A percentile compares a stretch with the other conserved stretches of the same genome.
phyloP scores from a whole-genome alignment of 2,888 invertebrate genomes.

The Stenichneumon culpator region DNA sequence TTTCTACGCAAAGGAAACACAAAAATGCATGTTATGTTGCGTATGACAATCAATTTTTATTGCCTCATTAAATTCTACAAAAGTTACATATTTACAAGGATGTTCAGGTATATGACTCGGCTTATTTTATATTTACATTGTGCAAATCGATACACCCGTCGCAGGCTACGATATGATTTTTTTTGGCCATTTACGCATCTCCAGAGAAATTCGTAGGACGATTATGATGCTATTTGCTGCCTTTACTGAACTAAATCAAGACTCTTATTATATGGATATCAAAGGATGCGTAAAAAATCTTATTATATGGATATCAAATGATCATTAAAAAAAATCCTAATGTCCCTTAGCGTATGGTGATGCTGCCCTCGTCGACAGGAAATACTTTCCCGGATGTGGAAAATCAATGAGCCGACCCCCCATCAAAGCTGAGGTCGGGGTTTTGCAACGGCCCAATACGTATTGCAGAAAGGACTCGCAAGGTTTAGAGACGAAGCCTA shows the following conservation, averaged over 20 bases:
- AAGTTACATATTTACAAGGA: neutral
- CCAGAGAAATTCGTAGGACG: no score
- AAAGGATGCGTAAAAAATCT: neutral
- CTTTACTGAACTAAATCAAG: neutral
- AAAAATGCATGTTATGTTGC: neutral
- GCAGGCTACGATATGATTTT: neutral
- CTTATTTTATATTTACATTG: neutral
- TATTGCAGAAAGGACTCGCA: slow-evolving; percentile 63
- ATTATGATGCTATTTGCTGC: neutral
- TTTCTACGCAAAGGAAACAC: neutral
- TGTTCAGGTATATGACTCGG: neutral
- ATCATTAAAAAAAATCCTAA: neutral
- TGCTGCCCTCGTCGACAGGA: slow-evolving; percentile 70
- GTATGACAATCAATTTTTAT: slow-evolving; percentile 1
- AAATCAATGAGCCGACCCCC: slow-evolving; percentile 65
- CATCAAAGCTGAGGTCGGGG: slow-evolving; percentile 59
- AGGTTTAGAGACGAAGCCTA: slow-evolving; percentile 69
- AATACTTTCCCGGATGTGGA: slow-evolving; percentile 71
- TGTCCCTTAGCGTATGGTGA: slow-evolving; percentile 75
- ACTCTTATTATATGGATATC: neutral
- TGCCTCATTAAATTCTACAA: neutral
- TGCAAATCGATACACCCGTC: neutral
- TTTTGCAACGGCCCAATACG: slow-evolving; percentile 59
- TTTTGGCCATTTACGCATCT: no score
- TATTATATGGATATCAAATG: neutral